phyloP scores from a whole-genome alignment of 2,888 invertebrate species.

The Pinctada fucata region DNA sequence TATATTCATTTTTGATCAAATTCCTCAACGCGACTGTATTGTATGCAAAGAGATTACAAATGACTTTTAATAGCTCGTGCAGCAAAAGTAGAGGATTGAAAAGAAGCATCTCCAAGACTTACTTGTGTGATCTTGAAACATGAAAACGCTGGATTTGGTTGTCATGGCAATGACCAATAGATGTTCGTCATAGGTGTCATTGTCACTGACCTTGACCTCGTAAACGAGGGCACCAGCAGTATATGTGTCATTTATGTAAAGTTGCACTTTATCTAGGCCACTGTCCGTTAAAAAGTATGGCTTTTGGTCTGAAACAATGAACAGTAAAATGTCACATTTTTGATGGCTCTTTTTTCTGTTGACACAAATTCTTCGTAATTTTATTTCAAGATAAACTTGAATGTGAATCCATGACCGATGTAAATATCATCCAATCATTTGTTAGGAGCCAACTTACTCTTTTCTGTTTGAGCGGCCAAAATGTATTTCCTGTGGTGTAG shows the following conservation, averaged over 20 bases:
- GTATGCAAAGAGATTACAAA: too few relatives aligned
- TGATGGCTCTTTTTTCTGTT: too few relatives aligned
- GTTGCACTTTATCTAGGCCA: not conserved
- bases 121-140: not conserved
- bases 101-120: not conserved
- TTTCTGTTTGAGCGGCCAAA: not conserved
- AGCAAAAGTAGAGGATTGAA: too few relatives aligned
- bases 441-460: not conserved
- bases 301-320: not conserved
- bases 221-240: not conserved
- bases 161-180: not conserved
- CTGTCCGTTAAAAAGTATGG: not conserved
- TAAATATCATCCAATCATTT: too few relatives aligned
- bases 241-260: not conserved
- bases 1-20: too few relatives aligned
- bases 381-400: too few relatives aligned
- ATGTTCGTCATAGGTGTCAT: slow-evolving; percentile 1
- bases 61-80: too few relatives aligned
- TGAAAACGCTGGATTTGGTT: not conserved
- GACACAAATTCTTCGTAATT: too few relatives aligned
- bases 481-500: not conserved
- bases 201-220: not conserved
- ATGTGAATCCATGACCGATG: too few relatives aligned
- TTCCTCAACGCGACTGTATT: too few relatives aligned
- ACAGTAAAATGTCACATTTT: too few relatives aligned